A percentile compares a stretch with the other conserved stretches of the same genome.
Evolutionary conservation across 1,140 invertebrate genomes (phyloP).

Genomic region (Daktulosphaira vitifoliae): DNA sequence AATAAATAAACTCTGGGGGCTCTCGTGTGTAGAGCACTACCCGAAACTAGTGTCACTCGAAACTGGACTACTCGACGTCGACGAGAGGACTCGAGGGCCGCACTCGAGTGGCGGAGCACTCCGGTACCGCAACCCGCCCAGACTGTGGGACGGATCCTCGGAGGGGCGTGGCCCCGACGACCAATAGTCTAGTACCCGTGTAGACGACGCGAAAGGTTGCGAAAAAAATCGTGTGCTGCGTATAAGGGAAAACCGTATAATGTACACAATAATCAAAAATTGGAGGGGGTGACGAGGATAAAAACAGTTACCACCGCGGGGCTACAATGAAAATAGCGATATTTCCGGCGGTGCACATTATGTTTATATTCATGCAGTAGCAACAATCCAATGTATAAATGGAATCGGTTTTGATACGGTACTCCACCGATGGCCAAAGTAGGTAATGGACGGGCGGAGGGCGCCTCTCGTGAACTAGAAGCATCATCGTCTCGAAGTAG

Average conservation of each 20-base stretch:
- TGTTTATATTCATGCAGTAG: not conserved
- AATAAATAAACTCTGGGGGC: slow-evolving; percentile 33
- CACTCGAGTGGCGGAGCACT: not conserved
- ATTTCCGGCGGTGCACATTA: slow-evolving; percentile 2
- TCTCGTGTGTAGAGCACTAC: slow-evolving; percentile 28
- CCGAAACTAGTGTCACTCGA: slow-evolving; percentile 34
- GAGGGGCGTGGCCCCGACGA: slow-evolving; percentile 10
- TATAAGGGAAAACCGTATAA: slow-evolving; percentile 6
- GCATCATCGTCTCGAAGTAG: slow-evolving; percentile 31
- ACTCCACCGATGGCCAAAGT: slow-evolving; percentile 3
- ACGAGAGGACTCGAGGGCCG: slow-evolving; percentile 29
- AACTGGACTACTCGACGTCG: slow-evolving; percentile 34
- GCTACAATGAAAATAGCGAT: slow-evolving; percentile 5
- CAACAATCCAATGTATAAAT: slow-evolving; percentile 1
- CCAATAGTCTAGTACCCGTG: slow-evolving; percentile 21
- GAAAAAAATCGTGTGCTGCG: not conserved
- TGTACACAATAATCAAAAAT: slow-evolving; percentile 7
- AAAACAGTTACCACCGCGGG: slow-evolving; percentile 10
- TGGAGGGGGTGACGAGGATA: not conserved
- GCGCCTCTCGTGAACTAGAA: slow-evolving; percentile 11
- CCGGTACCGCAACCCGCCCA: slow-evolving; percentile 2
- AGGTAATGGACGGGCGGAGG: not conserved
- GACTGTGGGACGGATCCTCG: slow-evolving; percentile 11
- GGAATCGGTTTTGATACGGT: slow-evolving; percentile 18
- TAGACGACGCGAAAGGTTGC: not conserved